Evolutionary conservation across 2,888 invertebrate genomes (phyloP).

Genomic region (Aquatica leii): DNA sequence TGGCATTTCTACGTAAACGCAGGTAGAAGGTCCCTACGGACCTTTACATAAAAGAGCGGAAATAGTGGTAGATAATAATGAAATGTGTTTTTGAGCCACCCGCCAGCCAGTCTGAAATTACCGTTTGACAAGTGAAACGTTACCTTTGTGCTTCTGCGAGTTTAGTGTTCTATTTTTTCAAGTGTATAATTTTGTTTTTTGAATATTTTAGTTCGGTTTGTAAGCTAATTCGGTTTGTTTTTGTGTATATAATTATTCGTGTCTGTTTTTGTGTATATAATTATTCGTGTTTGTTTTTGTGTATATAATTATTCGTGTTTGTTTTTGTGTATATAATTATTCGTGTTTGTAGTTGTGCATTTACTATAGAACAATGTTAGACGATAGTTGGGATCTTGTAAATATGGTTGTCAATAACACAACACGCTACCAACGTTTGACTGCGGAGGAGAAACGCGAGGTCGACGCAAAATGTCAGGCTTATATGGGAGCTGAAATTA

Average conservation of each 20-base stretch:
- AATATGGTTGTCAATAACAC: conserved; percentile 3
- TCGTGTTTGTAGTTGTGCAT: too few relatives aligned
- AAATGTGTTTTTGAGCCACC: not conserved
- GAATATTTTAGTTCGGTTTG: not conserved
- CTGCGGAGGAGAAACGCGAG: not conserved
- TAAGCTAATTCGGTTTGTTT: not conserved
- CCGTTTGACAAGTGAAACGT: too few relatives aligned
- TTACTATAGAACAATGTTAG: conserved; percentile 1
- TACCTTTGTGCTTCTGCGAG: not conserved
- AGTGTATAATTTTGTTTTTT: not conserved
- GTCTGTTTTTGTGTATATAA: too few relatives aligned
- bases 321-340: too few relatives aligned
- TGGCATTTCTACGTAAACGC: too few relatives aligned
- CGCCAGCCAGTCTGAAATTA: not conserved
- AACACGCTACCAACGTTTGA: conserved; percentile 1
- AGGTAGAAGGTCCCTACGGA: not conserved
- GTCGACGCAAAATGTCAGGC: conserved; percentile 3
- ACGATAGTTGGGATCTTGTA: conserved; percentile 1
- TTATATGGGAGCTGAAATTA: conserved; percentile 3
- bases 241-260: too few relatives aligned
- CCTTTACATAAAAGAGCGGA: not conserved
- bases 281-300: too few relatives aligned
- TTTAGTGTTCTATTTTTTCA: not conserved
- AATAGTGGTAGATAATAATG: not conserved
- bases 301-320: too few relatives aligned